Base-by-base conservation (phyloP, 2,797 vertebrate species). In the Corythornis leucogaster region DNA sequence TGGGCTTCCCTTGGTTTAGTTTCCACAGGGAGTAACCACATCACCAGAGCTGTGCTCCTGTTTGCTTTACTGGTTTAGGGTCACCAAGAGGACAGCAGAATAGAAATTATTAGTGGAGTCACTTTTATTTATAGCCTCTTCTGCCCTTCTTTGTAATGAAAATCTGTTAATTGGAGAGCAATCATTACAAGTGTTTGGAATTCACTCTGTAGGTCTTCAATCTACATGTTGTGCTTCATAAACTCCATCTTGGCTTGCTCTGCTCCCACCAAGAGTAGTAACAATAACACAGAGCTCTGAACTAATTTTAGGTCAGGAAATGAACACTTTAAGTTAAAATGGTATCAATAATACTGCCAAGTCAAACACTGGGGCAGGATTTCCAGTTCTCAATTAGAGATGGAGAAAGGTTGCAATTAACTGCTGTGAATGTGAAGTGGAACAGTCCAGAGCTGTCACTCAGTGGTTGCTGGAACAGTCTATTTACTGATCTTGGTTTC, bases 21-120 rank as follows among this genome's bases (percentile, higher is more conserved):
- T 96, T 95, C 87, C 58, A 79, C 43, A 51, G 76, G 68, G 55
- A 93, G 93, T 82, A 88, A 95, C 92, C 80, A 16, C 92, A 75
- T 43, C 73, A 63, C 75, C 2, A 24, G 87, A 82, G 68, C 76
- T 17, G 22, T 43, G 67, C 71, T 89, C 85, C 46, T 73, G 71
- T 92, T 90, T 95, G 22, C 92, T 96, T 96, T 85, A 66, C 92
- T 93, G 82, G 19, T 80, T 95, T 64, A 73, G 67, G 69, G 77
- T 94, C 91, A 90, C 86, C 87, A 81, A 96, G 85, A 86, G 50
- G 74, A 93, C 70, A 70, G 66, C 66, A 87, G 45, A 84, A 22
- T 80, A 57, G 59, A 77, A 92, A 84, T 92, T 62, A 85, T 50
- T 92, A 83, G 38, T 87, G 61, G 62, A 71, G 62, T 83, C 87